phyloP scores from a whole-genome alignment of 2,888 invertebrate genomes.

The Leptarthrus brevirostris region DNA sequence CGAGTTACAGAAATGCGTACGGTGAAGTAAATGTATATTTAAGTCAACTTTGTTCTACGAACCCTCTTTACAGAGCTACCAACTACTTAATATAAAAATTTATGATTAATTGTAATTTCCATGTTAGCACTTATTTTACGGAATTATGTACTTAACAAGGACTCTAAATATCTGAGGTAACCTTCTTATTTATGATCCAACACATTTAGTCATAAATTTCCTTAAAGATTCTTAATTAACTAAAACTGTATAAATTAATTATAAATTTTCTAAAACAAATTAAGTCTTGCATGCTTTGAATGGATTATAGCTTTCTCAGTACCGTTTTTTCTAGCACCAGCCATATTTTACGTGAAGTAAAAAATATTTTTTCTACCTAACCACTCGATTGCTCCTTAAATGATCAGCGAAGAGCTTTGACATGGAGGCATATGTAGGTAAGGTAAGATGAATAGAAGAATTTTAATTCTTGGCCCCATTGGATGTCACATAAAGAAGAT shows the following conservation, averaged over 20 bases:
- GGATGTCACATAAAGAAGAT: constrained; percentile 4
- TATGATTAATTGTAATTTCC: too few relatives aligned
- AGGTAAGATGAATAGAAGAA: constrained; percentile 20
- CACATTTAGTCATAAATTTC: too few relatives aligned
- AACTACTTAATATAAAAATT: too few relatives aligned
- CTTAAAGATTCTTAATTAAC: too few relatives aligned
- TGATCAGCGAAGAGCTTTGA: constrained; percentile 9
- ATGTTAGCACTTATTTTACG: too few relatives aligned
- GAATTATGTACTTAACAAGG: too few relatives aligned
- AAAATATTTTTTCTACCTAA: not conserved
- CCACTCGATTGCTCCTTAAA: constrained; percentile 4
- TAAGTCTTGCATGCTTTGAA: constrained; percentile 23
- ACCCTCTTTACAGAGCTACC: too few relatives aligned
- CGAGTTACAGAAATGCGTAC: not conserved
- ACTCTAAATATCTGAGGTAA: too few relatives aligned
- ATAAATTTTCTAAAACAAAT: not conserved
- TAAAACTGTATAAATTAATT: too few relatives aligned
- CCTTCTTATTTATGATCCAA: too few relatives aligned
- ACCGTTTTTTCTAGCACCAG: constrained; percentile 6
- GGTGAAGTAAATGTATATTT: too few relatives aligned
- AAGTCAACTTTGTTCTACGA: too few relatives aligned
- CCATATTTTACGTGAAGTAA: not conserved
- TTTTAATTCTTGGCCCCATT: constrained; percentile 15
- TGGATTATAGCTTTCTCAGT: constrained; percentile 12
- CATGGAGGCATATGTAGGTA: constrained; percentile 13